Percentiles rank a stretch among this genome's conserved stretches.
phyloP scores from a whole-genome alignment of 2,888 invertebrate species.

The Pedicia rivosa region DNA sequence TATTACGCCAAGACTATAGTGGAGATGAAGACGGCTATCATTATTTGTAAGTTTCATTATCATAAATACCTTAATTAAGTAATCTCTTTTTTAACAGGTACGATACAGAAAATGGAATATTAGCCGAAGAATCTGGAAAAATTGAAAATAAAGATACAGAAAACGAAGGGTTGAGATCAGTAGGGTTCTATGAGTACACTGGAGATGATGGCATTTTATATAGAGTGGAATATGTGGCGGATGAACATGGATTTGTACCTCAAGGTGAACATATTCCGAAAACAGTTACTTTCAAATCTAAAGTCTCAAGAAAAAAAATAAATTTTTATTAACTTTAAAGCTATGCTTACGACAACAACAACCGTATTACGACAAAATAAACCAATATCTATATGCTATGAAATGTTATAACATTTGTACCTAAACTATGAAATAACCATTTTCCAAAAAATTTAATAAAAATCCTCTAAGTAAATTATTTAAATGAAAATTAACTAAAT shows the following conservation, averaged over 20 bases:
- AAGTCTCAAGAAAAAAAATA: too few relatives aligned
- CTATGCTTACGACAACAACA: too few relatives aligned
- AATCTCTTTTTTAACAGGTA: conserved; percentile 21
- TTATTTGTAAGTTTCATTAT: conserved; percentile 29
- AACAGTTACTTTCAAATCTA: too few relatives aligned
- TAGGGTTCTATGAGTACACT: conserved; percentile 50
- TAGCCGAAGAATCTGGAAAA: conserved; percentile 36
- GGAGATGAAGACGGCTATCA: conserved; percentile 38
- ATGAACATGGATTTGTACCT: conserved; percentile 36
- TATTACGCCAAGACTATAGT: conserved; percentile 36
- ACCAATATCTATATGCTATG: too few relatives aligned
- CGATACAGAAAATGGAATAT: conserved; percentile 40
- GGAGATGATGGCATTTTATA: conserved; percentile 40
- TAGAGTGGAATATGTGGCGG: conserved; percentile 36
- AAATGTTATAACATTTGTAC: too few relatives aligned
- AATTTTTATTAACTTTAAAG: too few relatives aligned
- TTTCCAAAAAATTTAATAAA: too few relatives aligned
- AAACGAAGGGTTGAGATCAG: conserved; percentile 41
- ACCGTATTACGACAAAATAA: too few relatives aligned
- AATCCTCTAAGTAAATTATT: too few relatives aligned
- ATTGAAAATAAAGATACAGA: conserved; percentile 36
- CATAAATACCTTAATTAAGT: background rate
- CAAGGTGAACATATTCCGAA: too few relatives aligned
- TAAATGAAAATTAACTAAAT: too few relatives aligned
- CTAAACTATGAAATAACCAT: too few relatives aligned